Percentiles rank a stretch among this genome's conserved stretches.
These are phyloP conservation scores for Ciona savignyi DNA, from an alignment of 23 tunicate species.

Conservation along the genomic window DNA sequence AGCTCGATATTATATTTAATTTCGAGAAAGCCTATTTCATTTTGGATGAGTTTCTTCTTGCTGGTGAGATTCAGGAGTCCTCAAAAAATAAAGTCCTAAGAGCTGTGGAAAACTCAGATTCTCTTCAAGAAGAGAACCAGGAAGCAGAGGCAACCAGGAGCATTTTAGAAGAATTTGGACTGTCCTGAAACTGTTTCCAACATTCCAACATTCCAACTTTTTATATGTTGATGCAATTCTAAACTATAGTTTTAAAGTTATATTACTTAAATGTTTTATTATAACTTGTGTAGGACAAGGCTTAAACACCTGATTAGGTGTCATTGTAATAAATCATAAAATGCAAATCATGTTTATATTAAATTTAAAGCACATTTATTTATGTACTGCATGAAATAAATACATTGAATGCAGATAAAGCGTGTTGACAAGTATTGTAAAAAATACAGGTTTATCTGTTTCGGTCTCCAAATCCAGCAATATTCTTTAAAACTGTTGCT, in stretches of 20 bases:
- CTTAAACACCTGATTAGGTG: no score
- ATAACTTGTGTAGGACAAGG: neutral
- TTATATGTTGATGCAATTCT: neutral
- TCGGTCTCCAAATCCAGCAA: constrained; percentile 46
- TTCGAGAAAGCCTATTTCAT: constrained; percentile 99
- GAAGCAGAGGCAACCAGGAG: constrained; percentile 98
- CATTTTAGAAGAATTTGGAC: constrained; percentile 96
- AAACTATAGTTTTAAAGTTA: neutral
- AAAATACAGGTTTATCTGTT: constrained; percentile 19
- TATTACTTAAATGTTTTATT: no score
- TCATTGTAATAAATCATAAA: neutral
- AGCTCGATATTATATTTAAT: constrained; percentile 96
- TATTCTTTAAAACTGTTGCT: constrained; percentile 29
- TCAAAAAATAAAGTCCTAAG: constrained; percentile 90
- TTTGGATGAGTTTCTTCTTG: constrained; percentile 90
- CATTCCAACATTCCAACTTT: neutral
- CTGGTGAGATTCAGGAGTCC: constrained; percentile 98
- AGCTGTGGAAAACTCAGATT: constrained; percentile 97
- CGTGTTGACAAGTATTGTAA: neutral
- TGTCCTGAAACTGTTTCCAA: constrained; percentile 76
- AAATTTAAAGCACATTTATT: no score
- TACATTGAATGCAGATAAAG: neutral
- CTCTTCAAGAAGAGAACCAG: constrained; percentile 97
- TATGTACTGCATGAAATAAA: neutral
- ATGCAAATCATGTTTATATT: neutral